Evolutionary conservation across 2,113 vertebrate species (phyloP).

Genomic region (Hippocampus abdominalis): DNA sequence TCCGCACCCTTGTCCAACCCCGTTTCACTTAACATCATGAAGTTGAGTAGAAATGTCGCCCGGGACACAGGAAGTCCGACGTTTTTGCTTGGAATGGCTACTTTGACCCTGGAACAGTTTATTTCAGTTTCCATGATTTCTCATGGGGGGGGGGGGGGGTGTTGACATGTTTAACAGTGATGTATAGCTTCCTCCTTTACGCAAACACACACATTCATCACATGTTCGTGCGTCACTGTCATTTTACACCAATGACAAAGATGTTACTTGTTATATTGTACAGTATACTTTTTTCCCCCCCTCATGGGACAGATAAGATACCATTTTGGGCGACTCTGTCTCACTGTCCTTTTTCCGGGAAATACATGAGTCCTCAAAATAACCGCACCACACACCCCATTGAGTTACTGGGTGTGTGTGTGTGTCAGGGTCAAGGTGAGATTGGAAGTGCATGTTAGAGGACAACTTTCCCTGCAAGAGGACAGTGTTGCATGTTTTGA

Average conservation of each 20-base stretch:
- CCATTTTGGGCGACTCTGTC: background rate
- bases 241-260: too few species aligned
- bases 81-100: background rate
- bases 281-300: background rate
- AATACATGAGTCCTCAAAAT: background rate
- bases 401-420: background rate
- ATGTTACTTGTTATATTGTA: background rate
- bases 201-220: conserved; percentile 1
- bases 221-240: background rate
- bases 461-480: conserved; percentile 25
- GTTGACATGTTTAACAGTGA: background rate
- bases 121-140: background rate
- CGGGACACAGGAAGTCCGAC: background rate
- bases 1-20: background rate
- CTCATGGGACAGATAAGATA: background rate
- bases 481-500: background rate
- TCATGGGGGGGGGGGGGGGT: background rate
- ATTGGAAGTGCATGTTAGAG: conserved; percentile 43
- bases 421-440: conserved; percentile 35
- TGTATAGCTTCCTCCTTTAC: background rate
- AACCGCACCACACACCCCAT: background rate
- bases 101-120: background rate
- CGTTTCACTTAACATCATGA: background rate
- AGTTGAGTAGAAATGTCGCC: background rate
- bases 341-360: background rate